Evolutionary conservation across 2,797 vertebrate species (phyloP).

Genomic region (Caiman crocodilus): DNA sequence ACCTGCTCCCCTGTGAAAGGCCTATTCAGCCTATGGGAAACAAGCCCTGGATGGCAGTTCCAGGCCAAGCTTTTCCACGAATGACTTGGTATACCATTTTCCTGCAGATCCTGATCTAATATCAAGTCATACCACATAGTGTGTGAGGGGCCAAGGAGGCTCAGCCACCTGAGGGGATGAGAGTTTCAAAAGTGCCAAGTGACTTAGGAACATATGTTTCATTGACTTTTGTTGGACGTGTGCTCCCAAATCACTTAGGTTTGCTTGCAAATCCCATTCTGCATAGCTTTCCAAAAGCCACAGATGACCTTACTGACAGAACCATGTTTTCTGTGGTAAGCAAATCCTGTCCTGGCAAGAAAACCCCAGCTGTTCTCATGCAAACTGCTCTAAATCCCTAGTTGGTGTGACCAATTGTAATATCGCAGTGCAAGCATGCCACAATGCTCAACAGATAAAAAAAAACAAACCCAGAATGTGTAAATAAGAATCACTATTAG

Average conservation of each 20-base stretch:
- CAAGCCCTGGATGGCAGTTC: not conserved
- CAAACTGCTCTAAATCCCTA: not conserved
- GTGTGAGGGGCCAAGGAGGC: not conserved
- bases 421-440: too few relatives aligned
- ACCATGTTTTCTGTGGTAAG: not conserved
- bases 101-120: too few relatives aligned
- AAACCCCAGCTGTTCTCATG: not conserved
- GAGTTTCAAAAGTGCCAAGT: not conserved
- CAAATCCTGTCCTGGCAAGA: not conserved
- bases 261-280: not conserved
- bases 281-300: too few relatives aligned
- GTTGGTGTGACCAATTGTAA: not conserved
- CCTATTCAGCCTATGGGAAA: not conserved
- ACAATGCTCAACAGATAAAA: not conserved
- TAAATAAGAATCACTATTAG: not conserved
- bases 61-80: not conserved
- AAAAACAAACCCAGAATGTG: not conserved
- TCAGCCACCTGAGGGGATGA: not conserved
- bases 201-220: too few relatives aligned
- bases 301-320: not conserved
- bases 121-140: too few relatives aligned
- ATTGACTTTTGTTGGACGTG: too few relatives aligned
- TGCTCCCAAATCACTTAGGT: not conserved
- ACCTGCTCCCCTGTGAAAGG: rapidly evolving
- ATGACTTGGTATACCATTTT: not conserved